phyloP scores from a whole-genome alignment of 1,140 invertebrate genomes.

The Calephelis virginiensis region DNA sequence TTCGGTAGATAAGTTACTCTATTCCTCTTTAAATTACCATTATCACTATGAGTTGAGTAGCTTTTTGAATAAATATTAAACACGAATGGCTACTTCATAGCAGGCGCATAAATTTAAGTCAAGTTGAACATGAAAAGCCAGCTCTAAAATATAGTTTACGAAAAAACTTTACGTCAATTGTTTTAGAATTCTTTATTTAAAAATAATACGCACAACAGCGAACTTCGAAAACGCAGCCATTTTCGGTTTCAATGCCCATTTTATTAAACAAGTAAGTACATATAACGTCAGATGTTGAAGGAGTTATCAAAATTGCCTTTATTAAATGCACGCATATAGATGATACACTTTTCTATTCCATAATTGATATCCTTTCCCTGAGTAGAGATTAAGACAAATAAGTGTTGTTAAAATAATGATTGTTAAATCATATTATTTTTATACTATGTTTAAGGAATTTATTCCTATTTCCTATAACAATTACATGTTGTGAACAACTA shows the following conservation, averaged over 20 bases:
- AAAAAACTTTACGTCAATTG: neutral
- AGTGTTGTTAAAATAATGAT: conserved; percentile 25
- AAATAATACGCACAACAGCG: no score
- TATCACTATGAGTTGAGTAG: no score
- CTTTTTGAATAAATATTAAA: no score
- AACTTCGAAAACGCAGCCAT: no score
- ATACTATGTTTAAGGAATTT: conserved; percentile 30
- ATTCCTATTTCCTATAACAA: conserved; percentile 29
- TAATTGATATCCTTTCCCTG: conserved; percentile 62
- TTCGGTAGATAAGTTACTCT: conserved; percentile 1
- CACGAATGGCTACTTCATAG: no score
- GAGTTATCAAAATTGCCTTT: neutral
- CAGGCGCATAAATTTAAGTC: no score
- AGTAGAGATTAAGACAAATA: conserved; percentile 29
- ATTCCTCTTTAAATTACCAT: neutral
- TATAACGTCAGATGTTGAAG: no score
- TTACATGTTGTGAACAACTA: conserved; percentile 24
- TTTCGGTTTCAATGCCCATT: no score
- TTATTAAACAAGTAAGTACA: no score
- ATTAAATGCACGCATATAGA: conserved; percentile 24
- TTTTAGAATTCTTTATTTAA: conserved; percentile 22
- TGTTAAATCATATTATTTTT: conserved; percentile 32
- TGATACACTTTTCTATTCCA: conserved; percentile 61
- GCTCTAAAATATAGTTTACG: conserved; percentile 29
- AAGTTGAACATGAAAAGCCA: no score